A percentile compares a stretch with the other conserved stretches of the same genome.
Evolutionary conservation across 1,140 invertebrate species (phyloP).

Genomic region (Batillaria attramentaria): DNA sequence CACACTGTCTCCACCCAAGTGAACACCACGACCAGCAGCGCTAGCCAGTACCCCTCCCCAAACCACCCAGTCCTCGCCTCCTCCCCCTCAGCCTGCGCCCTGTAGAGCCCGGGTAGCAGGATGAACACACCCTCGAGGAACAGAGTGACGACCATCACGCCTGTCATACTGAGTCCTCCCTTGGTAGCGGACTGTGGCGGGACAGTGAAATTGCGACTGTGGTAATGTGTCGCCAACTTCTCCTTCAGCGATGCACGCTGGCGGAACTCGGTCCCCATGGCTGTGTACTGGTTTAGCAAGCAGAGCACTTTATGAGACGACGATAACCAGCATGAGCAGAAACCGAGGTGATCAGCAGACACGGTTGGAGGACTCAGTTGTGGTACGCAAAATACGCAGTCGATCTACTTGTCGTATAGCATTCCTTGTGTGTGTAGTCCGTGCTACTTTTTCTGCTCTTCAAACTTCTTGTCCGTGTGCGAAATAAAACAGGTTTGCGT

Average conservation of each 20-base stretch:
- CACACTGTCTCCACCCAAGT: neutral
- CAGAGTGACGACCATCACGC: constrained; percentile 36
- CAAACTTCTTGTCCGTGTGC: no score
- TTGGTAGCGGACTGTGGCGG: constrained; percentile 32
- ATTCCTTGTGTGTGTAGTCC: neutral
- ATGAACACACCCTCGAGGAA: no score
- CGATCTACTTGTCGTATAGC: neutral
- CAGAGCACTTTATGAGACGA: neutral
- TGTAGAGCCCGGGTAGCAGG: constrained; percentile 1
- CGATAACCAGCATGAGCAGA: no score
- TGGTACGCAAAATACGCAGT: neutral
- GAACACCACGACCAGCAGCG: neutral
- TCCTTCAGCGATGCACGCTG: constrained; percentile 42
- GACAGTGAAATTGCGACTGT: constrained; percentile 42
- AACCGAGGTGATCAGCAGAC: no score
- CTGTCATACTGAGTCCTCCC: constrained; percentile 43
- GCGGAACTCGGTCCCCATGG: neutral
- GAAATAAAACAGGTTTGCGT: no score
- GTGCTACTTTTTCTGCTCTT: no score
- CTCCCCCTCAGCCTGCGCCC: neutral
- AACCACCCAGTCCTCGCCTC: neutral
- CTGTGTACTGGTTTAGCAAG: neutral
- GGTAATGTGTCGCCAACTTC: constrained; percentile 48
- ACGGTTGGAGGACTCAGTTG: neutral
- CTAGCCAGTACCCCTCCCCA: constrained; percentile 11